These are phyloP conservation scores for Otolemur garnettii DNA, from an alignment of 2,113 vertebrate genomes.

Conservation along the genomic window DNA sequence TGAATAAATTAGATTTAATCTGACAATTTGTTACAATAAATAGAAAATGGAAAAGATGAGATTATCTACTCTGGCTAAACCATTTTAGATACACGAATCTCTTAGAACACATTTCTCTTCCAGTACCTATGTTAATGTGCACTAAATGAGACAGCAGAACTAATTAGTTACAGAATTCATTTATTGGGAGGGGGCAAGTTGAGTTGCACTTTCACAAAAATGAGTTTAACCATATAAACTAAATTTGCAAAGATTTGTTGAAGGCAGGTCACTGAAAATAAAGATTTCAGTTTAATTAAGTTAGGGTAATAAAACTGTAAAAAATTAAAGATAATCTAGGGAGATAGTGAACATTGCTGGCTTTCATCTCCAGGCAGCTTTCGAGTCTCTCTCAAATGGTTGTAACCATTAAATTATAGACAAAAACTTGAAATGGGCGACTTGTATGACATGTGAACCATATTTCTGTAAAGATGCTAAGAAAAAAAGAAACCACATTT, in stretches of 20 bases:
- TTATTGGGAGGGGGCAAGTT: background rate
- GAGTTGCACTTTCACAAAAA: background rate
- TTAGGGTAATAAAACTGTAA: background rate
- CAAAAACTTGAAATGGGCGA: background rate
- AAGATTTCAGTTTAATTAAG: background rate
- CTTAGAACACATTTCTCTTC: background rate
- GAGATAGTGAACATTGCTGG: fast-evolving
- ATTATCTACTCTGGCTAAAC: slow-evolving; percentile 29
- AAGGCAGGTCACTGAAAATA: background rate
- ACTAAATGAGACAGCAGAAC: background rate
- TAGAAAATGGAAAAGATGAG: slow-evolving; percentile 1
- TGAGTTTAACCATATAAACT: background rate
- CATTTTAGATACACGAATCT: slow-evolving; percentile 12
- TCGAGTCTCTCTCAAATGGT: background rate
- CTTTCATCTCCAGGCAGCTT: background rate
- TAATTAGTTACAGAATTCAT: background rate
- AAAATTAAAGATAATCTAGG: background rate
- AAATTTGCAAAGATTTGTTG: slow-evolving; percentile 7
- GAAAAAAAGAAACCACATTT: background rate
- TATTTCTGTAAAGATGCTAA: background rate
- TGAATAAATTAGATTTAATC: background rate
- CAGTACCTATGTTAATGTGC: background rate
- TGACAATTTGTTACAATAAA: slow-evolving; percentile 16
- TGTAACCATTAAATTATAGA: background rate
- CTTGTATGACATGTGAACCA: background rate